Evolutionary conservation across 2,797 vertebrate genomes (phyloP).

Genomic region (Heterohyrax brucei): DNA sequence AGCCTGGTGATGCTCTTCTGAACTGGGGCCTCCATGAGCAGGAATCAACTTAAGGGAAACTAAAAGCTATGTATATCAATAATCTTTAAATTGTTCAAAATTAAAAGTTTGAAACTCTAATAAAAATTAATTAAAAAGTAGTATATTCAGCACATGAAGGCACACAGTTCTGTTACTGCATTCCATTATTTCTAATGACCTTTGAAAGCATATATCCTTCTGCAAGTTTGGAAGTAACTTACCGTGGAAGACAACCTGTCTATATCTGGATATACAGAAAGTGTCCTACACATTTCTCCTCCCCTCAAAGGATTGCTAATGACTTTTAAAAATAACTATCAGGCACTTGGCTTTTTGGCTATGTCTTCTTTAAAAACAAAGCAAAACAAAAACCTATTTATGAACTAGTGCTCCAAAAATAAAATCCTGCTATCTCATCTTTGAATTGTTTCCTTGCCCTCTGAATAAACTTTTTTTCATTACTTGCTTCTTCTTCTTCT

Average conservation of each 20-base stretch:
- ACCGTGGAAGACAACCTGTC: background rate
- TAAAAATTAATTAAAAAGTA: constrained; percentile 46
- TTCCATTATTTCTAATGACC: background rate
- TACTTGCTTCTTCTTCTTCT: background rate
- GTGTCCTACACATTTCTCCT: background rate
- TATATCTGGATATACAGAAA: background rate
- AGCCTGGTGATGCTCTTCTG: background rate
- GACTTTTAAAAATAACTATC: background rate
- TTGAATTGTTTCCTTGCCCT: background rate
- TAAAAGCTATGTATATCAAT: background rate
- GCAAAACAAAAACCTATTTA: background rate
- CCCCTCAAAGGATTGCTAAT: background rate
- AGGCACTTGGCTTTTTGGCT: too few relatives aligned
- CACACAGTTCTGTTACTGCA: background rate
- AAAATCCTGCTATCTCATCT: background rate
- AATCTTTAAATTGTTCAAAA: background rate
- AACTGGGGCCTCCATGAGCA: background rate
- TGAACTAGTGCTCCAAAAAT: background rate
- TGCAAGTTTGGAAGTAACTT: background rate
- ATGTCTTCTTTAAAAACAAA: background rate
- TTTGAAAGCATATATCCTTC: background rate
- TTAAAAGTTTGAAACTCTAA: constrained; percentile 8
- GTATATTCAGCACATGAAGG: background rate
- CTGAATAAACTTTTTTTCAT: background rate
- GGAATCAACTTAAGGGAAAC: background rate